A percentile compares a stretch with the other conserved stretches of the same genome.
Evolutionary conservation across 2,113 vertebrate genomes (phyloP).

Genomic region (Sus scrofa): DNA sequence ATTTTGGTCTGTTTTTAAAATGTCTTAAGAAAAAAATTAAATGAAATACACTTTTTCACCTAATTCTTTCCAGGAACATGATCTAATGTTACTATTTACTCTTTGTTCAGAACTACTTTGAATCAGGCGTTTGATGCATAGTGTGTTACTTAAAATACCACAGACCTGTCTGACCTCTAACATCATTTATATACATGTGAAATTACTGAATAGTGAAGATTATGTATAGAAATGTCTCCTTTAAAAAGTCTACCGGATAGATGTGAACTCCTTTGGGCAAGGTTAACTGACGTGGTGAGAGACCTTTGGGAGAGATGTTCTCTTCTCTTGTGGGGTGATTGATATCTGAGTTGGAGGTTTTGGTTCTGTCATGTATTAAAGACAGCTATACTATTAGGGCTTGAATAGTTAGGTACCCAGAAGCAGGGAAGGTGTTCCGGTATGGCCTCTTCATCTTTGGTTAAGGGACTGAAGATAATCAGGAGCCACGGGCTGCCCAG

Average conservation of each 20-base stretch:
- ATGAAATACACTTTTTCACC: not conserved
- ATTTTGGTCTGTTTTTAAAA: slow-evolving; percentile 54
- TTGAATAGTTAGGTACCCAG: not conserved
- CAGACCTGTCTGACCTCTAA: not conserved
- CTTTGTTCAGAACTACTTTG: slow-evolving; percentile 35
- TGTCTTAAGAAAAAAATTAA: slow-evolving; percentile 1
- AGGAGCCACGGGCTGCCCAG: not conserved
- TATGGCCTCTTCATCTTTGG: not conserved
- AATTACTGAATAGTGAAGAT: not conserved
- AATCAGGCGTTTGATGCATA: slow-evolving; percentile 42
- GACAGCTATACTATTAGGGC: not conserved
- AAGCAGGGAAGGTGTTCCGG: not conserved
- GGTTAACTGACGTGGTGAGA: not conserved
- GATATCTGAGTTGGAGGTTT: not conserved
- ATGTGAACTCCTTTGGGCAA: not conserved
- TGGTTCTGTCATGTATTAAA: not conserved
- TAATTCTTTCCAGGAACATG: not conserved
- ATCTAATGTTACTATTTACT: slow-evolving; percentile 30
- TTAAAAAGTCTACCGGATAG: not conserved
- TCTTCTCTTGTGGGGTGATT: not conserved
- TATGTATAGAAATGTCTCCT: not conserved
- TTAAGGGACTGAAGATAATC: not conserved
- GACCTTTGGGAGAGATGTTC: not conserved
- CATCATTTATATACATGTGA: not conserved
- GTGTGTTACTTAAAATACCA: slow-evolving; percentile 3